Conservation (phyloP, 1,140 invertebrate species). For the Manduca sexta region DNA sequence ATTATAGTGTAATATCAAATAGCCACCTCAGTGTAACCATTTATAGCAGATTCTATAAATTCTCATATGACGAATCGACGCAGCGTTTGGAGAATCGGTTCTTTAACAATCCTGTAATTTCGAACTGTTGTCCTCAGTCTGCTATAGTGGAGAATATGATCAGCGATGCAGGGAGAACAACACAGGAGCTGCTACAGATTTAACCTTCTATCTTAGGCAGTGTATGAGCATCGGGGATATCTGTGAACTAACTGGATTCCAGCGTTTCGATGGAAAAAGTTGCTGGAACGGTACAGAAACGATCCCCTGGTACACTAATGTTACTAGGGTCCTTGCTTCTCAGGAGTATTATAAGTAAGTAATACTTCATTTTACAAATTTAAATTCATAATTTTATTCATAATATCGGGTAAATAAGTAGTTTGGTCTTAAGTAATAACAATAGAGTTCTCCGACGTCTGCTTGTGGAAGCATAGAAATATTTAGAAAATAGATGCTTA, state of each 20-base stretch:
- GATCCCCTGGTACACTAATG: constrained; percentile 53
- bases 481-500: no score
- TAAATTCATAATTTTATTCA: not conserved
- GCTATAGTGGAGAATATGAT: constrained; percentile 73
- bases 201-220: constrained; percentile 65
- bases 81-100: no score
- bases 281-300: constrained; percentile 48
- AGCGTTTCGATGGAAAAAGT: constrained; percentile 51
- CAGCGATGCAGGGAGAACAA: constrained; percentile 55
- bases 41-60: no score
- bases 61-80: no score
- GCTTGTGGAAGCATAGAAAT: not conserved
- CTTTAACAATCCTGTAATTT: no score
- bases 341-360: constrained; percentile 77
- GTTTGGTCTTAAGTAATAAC: not conserved
- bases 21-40: no score
- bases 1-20: no score
- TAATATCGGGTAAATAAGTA: no score
- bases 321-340: constrained; percentile 65
- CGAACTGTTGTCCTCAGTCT: constrained; percentile 48
- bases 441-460: not conserved
- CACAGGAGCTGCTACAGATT: constrained; percentile 33
- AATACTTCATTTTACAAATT: not conserved
- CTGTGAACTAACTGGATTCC: constrained; percentile 53
- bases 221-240: constrained; percentile 71